Evolutionary conservation across 2,797 vertebrate species (phyloP).

Genomic region (Melopsittacus undulatus): DNA sequence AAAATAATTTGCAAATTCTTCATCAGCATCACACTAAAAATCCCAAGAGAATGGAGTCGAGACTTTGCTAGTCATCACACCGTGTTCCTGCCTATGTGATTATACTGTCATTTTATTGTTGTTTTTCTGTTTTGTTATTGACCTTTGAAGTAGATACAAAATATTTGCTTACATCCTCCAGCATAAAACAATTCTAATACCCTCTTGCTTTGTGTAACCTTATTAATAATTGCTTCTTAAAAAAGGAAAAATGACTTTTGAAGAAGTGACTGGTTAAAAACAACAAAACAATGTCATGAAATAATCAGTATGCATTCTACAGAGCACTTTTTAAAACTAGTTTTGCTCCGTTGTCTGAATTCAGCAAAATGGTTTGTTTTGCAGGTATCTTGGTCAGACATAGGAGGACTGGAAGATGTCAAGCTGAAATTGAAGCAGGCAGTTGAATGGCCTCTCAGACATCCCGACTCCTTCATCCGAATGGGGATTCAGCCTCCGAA

Average conservation of each 20-base stretch:
- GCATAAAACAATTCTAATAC: not conserved
- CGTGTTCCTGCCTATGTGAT: not conserved
- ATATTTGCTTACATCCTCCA: not conserved
- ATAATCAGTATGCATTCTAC: fast-evolving
- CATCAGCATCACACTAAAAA: not conserved
- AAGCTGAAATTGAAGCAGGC: slow-evolving; percentile 95
- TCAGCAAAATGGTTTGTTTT: slow-evolving; percentile 21
- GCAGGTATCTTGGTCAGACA: slow-evolving; percentile 94
- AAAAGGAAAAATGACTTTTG: not conserved
- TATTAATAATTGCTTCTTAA: not conserved
- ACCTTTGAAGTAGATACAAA: not conserved
- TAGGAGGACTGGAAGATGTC: slow-evolving; percentile 92
- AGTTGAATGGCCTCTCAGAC: slow-evolving; percentile 94
- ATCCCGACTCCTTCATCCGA: slow-evolving; percentile 88
- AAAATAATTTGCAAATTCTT: not conserved
- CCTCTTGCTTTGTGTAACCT: not conserved
- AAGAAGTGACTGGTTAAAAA: not conserved
- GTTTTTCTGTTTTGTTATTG: not conserved
- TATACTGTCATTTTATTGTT: not conserved
- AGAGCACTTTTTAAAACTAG: not conserved
- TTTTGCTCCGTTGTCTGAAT: not conserved
- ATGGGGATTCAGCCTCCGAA: slow-evolving; percentile 94
- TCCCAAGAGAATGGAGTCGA: not conserved
- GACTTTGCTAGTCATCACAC: not conserved
- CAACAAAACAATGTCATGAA: not conserved